Evolutionary conservation across 2,888 invertebrate species (phyloP), one percentile per base, ranked within the genome.

Genomic region (Dicycla oo): DNA sequence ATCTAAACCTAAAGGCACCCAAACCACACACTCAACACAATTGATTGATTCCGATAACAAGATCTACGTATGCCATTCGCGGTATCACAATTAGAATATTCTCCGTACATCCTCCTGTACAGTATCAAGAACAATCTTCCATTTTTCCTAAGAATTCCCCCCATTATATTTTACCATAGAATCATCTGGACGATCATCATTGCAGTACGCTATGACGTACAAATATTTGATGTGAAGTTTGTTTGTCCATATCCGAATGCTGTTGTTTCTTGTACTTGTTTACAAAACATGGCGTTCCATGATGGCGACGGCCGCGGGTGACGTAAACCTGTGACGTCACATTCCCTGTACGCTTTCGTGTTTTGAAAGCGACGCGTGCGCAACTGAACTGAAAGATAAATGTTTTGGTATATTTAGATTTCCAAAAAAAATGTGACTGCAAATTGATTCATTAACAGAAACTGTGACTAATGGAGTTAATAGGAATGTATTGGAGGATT

Each of bases 251-350:
- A 88, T 90, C 89, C 90, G 89, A 91, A 87, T 89, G 84, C 84
- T 80, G 93, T 94, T 94, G 94, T 94, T 85, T 88, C 81, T 77
- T 65, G 45, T 26, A 51, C 73, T 78, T 92, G 87, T 93, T 94
- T 92, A 89, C 88, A 80, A 93, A 94, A 94, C 89, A 94, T 73
- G 54, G 88, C 91, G 89, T 92, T 90, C 91, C 92, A 85, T 84
- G 47, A 88, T 87, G 88, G 88, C 86, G 66, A 73, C 56, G 69
- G 26, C 69, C 73, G 43, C 68, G 62, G 56, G 72, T 91, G 91
- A 92, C 93, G 93, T 91, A 87, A 90, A 43, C 38, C 26, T 23
- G 57, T 90, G 90, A 91, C 93, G 93, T 91, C 90, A 91, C 78
- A 47, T 90, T 91, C 92, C 73, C 60, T 75, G 87, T 87, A 91